Percentiles rank a stretch among this genome's conserved stretches.
Conservation (phyloP, 2,888 invertebrate genomes). For the Drosophila hawaiiensis region DNA sequence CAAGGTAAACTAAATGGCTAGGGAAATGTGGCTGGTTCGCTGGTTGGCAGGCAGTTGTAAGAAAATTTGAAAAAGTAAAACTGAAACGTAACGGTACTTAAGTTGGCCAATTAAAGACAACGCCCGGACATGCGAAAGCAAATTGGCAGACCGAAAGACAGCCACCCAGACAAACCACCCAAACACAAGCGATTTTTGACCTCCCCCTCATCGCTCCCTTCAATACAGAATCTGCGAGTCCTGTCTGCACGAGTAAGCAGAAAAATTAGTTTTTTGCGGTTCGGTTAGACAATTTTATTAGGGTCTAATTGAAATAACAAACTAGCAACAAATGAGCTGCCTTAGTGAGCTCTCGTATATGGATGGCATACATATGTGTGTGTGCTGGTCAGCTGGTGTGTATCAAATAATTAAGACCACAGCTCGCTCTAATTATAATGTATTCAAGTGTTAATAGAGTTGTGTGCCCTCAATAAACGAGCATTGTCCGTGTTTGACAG, state of each 20-base stretch:
- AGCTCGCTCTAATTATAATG: conserved; percentile 57
- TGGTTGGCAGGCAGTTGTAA: conserved; percentile 6
- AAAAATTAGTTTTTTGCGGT: conserved; percentile 56
- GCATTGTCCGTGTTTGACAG: conserved; percentile 24
- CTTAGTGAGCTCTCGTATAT: conserved; percentile 10
- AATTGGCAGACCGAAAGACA: conserved; percentile 12
- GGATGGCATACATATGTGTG: not conserved
- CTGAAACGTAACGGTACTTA: conserved; percentile 78
- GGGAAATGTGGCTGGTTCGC: conserved; percentile 60
- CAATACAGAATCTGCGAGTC: not conserved
- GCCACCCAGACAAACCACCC: conserved; percentile 20
- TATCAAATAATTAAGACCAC: conserved; percentile 49
- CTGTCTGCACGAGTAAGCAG: conserved; percentile 47
- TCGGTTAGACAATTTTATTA: conserved; percentile 75
- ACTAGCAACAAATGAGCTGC: conserved; percentile 60
- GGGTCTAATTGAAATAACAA: conserved; percentile 78
- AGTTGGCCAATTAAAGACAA: conserved; percentile 78
- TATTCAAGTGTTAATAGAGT: conserved; percentile 69
- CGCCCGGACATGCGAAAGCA: conserved; percentile 37
- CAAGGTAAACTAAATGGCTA: conserved; percentile 75
- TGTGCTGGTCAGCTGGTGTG: conserved; percentile 16
- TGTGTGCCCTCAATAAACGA: conserved; percentile 17
- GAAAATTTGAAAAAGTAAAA: conserved; percentile 55
- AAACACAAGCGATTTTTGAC: conserved; percentile 1
- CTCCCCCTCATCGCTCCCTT: not conserved